phyloP scores from a whole-genome alignment of 2,888 invertebrate genomes.

The Philopedon plagiatum region DNA sequence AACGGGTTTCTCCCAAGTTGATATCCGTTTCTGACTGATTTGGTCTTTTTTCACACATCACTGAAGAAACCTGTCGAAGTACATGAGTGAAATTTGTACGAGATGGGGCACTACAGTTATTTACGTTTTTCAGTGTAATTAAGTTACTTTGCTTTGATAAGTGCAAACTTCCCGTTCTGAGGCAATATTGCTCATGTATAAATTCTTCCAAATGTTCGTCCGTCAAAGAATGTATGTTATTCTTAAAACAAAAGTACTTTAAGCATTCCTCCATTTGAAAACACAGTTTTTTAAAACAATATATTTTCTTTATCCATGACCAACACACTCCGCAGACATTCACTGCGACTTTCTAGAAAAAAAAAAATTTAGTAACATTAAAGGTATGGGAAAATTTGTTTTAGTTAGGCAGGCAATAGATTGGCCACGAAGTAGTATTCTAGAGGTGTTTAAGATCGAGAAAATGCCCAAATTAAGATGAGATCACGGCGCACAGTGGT shows the following conservation, averaged over 20 bases:
- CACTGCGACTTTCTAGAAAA: not conserved
- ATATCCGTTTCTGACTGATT: too few species aligned
- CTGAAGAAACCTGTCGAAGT: too few species aligned
- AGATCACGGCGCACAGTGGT: too few species aligned
- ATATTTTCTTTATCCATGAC: constrained; percentile 8
- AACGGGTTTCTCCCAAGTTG: too few species aligned
- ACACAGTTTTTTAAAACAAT: constrained; percentile 7
- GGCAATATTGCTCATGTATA: not conserved
- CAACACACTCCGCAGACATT: constrained; percentile 4
- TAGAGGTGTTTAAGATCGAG: too few species aligned
- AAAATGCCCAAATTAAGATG: too few species aligned
- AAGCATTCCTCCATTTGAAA: constrained; percentile 4
- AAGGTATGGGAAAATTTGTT: not conserved
- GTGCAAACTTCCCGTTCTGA: not conserved
- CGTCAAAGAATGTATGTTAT: not conserved
- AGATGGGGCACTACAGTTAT: not conserved
- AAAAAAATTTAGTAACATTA: not conserved
- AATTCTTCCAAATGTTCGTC: constrained; percentile 1
- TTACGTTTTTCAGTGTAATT: not conserved
- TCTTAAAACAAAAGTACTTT: not conserved
- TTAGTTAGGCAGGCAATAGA: too few species aligned
- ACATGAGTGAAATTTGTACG: too few species aligned
- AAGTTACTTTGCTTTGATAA: not conserved
- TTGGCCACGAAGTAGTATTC: too few species aligned
- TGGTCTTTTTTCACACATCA: too few species aligned